Evolutionary conservation across 1,140 invertebrate species (phyloP).

Genomic region (Anastatus disparis): DNA sequence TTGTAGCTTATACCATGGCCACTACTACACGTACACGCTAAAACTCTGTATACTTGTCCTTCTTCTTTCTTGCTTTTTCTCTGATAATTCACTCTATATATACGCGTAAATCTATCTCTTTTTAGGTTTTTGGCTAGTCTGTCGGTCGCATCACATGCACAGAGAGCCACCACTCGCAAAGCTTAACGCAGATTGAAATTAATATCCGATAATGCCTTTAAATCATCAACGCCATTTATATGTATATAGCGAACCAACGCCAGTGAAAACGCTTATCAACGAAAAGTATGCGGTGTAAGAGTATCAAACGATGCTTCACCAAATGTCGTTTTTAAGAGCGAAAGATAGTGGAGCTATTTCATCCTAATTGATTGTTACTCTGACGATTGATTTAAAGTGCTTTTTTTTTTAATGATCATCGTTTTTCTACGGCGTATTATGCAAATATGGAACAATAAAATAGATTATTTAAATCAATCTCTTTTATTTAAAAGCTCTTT

Average conservation of each 20-base stretch:
- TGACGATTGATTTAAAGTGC: too few species aligned
- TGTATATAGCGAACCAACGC: not conserved
- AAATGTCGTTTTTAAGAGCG: too few species aligned
- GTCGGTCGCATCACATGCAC: slow-evolving; percentile 16
- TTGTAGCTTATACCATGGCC: slow-evolving; percentile 64
- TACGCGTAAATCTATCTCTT: not conserved
- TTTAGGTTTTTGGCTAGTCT: not conserved
- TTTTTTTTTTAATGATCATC: too few species aligned
- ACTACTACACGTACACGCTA: too few species aligned
- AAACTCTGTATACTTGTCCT: slow-evolving; percentile 59
- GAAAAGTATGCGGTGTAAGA: too few species aligned
- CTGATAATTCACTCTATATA: not conserved
- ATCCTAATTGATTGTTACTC: too few species aligned
- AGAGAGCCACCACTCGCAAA: slow-evolving; percentile 43
- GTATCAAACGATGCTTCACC: too few species aligned
- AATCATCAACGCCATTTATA: slow-evolving; percentile 62
- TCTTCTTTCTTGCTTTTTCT: slow-evolving; percentile 23
- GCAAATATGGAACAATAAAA: too few species aligned
- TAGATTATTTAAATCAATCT: too few species aligned
- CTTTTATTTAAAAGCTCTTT: too few species aligned
- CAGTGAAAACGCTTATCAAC: slow-evolving; percentile 39
- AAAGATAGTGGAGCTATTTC: too few species aligned
- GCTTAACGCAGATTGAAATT: slow-evolving; percentile 65
- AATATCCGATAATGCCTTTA: slow-evolving; percentile 67
- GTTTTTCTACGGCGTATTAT: too few species aligned